These are phyloP conservation scores for Drosophila picticornis DNA, from an alignment of 2,888 invertebrate genomes.

Conservation along the genomic window DNA sequence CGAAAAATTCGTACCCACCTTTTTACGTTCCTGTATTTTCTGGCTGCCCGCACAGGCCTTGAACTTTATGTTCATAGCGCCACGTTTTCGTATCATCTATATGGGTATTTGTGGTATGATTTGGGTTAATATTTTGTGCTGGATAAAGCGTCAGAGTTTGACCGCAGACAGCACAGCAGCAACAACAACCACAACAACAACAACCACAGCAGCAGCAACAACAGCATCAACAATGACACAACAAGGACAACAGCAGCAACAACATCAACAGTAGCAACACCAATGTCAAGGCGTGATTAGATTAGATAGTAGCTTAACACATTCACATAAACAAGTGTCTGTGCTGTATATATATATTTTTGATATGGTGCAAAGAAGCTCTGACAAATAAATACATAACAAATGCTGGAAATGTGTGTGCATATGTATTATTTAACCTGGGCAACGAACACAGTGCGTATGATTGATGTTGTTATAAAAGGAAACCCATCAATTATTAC, in stretches of 20 bases:
- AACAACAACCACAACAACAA: neutral
- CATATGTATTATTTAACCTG: slow-evolving; percentile 66
- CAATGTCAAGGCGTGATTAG: slow-evolving; percentile 44
- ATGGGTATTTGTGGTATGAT: slow-evolving; percentile 91
- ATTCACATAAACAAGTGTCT: slow-evolving; percentile 15
- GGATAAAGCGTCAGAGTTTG: slow-evolving; percentile 88
- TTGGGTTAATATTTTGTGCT: slow-evolving; percentile 94
- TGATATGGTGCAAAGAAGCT: slow-evolving; percentile 52
- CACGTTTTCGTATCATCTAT: slow-evolving; percentile 91
- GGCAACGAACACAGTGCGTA: slow-evolving; percentile 65
- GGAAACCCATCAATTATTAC: slow-evolving; percentile 78
- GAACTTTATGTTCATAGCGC: slow-evolving; percentile 91
- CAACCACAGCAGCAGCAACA: neutral
- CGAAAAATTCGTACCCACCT: slow-evolving; percentile 90
- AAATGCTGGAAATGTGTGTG: slow-evolving; percentile 24
- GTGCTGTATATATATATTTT: slow-evolving; percentile 20
- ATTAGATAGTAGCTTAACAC: slow-evolving; percentile 49
- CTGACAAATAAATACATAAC: slow-evolving; percentile 65
- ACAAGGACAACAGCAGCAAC: neutral
- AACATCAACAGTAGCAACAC: slow-evolving; percentile 1
- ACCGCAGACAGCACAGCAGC: slow-evolving; percentile 21
- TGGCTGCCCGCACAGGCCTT: slow-evolving; percentile 93
- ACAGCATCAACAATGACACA: slow-evolving; percentile 1
- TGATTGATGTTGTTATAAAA: slow-evolving; percentile 79
- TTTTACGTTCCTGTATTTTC: slow-evolving; percentile 91